Conservation (phyloP, 2,888 invertebrate genomes). For the Diaphora mendica region DNA sequence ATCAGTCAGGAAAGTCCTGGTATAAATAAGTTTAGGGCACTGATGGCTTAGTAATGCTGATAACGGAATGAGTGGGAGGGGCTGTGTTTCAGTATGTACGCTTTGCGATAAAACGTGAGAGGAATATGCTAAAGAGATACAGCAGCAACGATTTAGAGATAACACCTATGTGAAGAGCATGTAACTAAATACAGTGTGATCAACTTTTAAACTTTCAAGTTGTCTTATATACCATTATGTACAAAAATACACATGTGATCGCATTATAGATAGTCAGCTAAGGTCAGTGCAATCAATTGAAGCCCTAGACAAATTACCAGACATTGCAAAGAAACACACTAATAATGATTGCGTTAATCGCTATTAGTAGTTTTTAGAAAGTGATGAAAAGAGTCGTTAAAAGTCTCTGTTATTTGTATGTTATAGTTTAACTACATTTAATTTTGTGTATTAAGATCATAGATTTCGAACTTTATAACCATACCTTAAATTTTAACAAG, state of each 20-base stretch:
- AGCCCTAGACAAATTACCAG: background rate
- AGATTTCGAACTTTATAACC: background rate
- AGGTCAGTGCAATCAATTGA: background rate
- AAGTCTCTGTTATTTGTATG: background rate
- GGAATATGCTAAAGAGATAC: slow-evolving; percentile 9
- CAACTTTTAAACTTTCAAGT: background rate
- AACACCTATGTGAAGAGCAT: background rate
- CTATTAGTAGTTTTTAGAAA: background rate
- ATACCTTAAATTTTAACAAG: background rate
- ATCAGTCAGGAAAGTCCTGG: slow-evolving; percentile 58
- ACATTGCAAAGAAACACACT: background rate
- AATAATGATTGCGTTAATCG: background rate
- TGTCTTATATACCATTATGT: background rate
- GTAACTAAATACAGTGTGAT: background rate
- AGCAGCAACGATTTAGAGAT: background rate
- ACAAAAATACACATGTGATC: background rate
- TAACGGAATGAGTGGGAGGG: slow-evolving; percentile 40
- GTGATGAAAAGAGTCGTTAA: background rate
- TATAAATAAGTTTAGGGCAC: slow-evolving; percentile 54
- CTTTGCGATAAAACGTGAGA: slow-evolving; percentile 26
- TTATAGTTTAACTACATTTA: background rate
- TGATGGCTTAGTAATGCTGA: slow-evolving; percentile 33
- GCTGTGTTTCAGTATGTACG: slow-evolving; percentile 23
- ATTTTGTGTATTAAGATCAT: background rate
- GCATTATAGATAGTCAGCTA: background rate